Evolutionary conservation across 1,140 invertebrate genomes (phyloP).

Genomic region (Drosophila nebulosa): DNA sequence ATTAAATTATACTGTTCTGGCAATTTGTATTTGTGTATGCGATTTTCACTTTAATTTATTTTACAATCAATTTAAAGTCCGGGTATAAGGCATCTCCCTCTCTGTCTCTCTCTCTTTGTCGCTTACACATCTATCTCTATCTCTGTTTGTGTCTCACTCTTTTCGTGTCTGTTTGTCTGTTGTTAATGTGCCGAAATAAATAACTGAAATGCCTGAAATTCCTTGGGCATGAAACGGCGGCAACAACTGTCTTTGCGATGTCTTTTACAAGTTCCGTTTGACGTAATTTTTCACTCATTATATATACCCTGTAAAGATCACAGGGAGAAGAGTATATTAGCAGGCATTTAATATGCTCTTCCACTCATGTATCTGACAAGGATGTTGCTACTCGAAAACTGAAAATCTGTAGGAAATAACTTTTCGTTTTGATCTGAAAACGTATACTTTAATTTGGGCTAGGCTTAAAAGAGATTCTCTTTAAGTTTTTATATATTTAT

Average conservation of each 20-base stretch:
- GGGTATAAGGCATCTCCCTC: not conserved
- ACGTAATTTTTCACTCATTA: slow-evolving; percentile 31
- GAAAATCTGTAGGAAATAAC: too few relatives aligned
- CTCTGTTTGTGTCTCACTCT: slow-evolving; percentile 9
- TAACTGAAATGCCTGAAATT: slow-evolving; percentile 69
- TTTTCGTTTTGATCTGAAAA: too few relatives aligned
- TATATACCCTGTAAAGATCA: not conserved
- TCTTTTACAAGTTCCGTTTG: slow-evolving; percentile 64
- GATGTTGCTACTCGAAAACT: too few relatives aligned
- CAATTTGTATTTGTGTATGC: slow-evolving; percentile 18
- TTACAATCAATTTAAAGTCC: slow-evolving; percentile 68
- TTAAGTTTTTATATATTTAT: too few relatives aligned
- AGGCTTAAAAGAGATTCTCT: too few relatives aligned
- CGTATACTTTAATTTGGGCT: too few relatives aligned
- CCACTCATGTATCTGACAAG: too few relatives aligned
- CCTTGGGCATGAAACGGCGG: slow-evolving; percentile 45
- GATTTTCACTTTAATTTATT: slow-evolving; percentile 62
- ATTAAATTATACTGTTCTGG: slow-evolving; percentile 78
- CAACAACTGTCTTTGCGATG: slow-evolving; percentile 30
- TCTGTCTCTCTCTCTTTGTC: slow-evolving; percentile 16
- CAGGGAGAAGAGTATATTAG: not conserved
- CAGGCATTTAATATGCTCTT: too few relatives aligned
- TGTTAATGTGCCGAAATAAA: slow-evolving; percentile 76
- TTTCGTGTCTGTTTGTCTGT: slow-evolving; percentile 24
- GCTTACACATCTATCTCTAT: not conserved